phyloP scores from a whole-genome alignment of 2,797 vertebrate genomes.

The Epinephelus awoara region DNA sequence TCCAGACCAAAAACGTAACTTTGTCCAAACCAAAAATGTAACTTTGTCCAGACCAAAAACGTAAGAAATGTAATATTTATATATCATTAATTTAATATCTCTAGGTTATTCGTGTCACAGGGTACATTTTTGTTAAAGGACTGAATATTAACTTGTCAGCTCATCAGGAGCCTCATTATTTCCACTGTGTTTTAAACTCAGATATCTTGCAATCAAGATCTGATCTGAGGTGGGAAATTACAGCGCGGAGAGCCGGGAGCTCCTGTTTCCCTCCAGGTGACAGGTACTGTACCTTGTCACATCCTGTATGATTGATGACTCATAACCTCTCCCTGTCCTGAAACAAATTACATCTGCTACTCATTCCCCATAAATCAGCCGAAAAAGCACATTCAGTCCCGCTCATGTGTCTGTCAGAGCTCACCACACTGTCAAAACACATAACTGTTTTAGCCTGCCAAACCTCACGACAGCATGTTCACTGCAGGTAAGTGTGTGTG shows the following conservation, averaged over 20 bases:
- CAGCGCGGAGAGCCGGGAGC: not conserved
- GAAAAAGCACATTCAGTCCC: conserved; percentile 13
- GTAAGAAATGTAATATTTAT: no score
- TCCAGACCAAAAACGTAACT: not conserved
- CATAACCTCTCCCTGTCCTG: not conserved
- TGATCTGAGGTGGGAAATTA: not conserved
- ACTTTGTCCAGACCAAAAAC: not conserved
- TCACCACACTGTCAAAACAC: conserved; percentile 35
- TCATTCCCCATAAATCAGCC: conserved; percentile 37
- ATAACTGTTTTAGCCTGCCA: not conserved
- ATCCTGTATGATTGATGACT: conserved; percentile 24
- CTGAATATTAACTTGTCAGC: not conserved
- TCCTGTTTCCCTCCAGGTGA: conserved; percentile 18
- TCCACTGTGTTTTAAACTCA: not conserved
- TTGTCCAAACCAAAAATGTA: not conserved
- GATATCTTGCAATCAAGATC: not conserved
- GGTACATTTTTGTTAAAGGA: not conserved
- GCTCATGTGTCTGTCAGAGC: conserved; percentile 11
- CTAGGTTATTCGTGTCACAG: no score
- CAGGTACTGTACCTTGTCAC: conserved; percentile 19
- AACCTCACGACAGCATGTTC: not conserved
- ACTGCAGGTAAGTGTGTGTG: conserved; percentile 5
- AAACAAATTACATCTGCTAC: conserved; percentile 52
- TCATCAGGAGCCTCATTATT: not conserved
- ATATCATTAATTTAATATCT: no score